Evolutionary conservation across 2,888 invertebrate genomes (phyloP).

Genomic region (Drosophila colorata): DNA sequence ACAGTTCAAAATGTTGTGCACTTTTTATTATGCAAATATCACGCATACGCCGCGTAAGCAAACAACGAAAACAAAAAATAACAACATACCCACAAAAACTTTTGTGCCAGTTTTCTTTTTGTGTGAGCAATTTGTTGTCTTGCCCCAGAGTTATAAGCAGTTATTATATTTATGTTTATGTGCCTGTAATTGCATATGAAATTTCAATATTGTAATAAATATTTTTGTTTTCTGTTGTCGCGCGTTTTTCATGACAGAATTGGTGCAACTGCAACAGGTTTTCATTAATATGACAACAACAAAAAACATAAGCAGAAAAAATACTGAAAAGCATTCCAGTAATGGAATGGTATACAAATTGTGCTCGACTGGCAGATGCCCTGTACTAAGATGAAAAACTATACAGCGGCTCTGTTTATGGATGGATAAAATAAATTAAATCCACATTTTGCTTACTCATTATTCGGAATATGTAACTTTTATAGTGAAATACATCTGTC

Average conservation of each 20-base stretch:
- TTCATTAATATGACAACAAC: conserved; percentile 25
- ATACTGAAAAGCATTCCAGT: conserved; percentile 9
- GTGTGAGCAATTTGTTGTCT: conserved; percentile 44
- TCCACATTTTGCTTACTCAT: no score
- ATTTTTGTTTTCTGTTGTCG: conserved; percentile 59
- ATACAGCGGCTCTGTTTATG: no score
- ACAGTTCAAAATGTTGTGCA: conserved; percentile 29
- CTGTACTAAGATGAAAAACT: background rate
- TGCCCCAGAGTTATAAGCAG: conserved; percentile 40
- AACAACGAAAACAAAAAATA: conserved; percentile 5
- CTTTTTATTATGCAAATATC: conserved; percentile 42
- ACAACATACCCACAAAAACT: conserved; percentile 6
- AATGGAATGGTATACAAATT: background rate
- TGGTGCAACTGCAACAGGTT: conserved; percentile 75
- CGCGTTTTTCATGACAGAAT: conserved; percentile 70
- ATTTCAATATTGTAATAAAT: conserved; percentile 72
- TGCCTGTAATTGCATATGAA: conserved; percentile 69
- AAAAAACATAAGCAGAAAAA: conserved; percentile 12
- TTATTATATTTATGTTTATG: conserved; percentile 62
- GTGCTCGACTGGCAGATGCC: conserved; percentile 19
- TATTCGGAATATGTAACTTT: no score
- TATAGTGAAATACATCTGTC: no score
- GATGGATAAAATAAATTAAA: no score
- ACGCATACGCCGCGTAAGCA: conserved; percentile 63
- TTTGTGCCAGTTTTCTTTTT: conserved; percentile 34